A percentile compares a stretch with the other conserved stretches of the same genome.
Evolutionary conservation across 2,797 vertebrate species (phyloP).

Genomic region (Melanotaenia trifasciata): DNA sequence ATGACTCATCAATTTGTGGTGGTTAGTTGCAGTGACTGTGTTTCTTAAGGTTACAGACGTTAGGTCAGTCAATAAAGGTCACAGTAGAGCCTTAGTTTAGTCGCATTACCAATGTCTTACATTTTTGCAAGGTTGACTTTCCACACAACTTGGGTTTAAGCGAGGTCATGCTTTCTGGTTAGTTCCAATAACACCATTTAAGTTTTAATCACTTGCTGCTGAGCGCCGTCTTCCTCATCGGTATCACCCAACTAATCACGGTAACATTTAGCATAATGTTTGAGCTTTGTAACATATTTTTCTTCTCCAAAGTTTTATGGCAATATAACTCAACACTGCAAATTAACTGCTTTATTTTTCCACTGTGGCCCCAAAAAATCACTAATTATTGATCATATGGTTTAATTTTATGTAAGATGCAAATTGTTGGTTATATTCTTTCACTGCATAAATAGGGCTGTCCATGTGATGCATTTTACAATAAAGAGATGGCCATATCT

Average conservation of each 20-base stretch:
- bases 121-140: not conserved
- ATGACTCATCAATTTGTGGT: too few species aligned
- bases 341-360: not conserved
- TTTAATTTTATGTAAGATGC: not conserved
- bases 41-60: not conserved
- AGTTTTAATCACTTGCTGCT: not conserved
- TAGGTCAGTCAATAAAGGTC: too few species aligned
- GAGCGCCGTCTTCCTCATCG: not conserved
- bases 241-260: not conserved
- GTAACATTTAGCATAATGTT: not conserved
- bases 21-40: not conserved
- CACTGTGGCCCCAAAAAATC: not conserved
- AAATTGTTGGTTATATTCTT: not conserved
- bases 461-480: not conserved
- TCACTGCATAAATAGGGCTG: not conserved
- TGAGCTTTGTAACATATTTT: not conserved
- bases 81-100: not conserved
- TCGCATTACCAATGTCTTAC: not conserved
- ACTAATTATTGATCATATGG: not conserved
- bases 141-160: not conserved
- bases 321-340: not conserved
- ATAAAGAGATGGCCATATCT: too few species aligned
- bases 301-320: not conserved
- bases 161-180: not conserved
- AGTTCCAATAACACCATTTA: not conserved